Percentiles rank a stretch among this genome's conserved stretches.
phyloP scores from a whole-genome alignment of 1,140 invertebrate species.

The Papilio aristodemus region DNA sequence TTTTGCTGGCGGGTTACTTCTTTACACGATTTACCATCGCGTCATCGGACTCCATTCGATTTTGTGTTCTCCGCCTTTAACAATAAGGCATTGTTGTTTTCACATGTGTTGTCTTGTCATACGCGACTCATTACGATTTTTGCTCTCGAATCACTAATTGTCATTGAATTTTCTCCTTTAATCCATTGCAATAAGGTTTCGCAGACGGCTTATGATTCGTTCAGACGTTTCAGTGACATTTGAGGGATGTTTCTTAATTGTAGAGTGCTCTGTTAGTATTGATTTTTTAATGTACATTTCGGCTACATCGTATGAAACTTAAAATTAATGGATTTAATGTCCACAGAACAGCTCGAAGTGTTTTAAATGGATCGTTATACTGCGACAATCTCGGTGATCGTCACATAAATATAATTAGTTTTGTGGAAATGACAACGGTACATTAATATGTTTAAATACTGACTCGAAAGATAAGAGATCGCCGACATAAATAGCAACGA shows the following conservation, averaged over 20 bases:
- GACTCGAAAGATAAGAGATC: slow-evolving; percentile 8
- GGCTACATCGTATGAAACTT: slow-evolving; percentile 23
- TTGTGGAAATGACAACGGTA: slow-evolving; percentile 5
- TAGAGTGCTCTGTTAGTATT: slow-evolving; percentile 69
- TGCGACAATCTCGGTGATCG: neutral
- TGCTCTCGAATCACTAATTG: slow-evolving; percentile 41
- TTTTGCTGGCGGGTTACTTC: slow-evolving; percentile 63
- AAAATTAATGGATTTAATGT: neutral
- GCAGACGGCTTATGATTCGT: slow-evolving; percentile 11
- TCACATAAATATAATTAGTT: slow-evolving; percentile 1
- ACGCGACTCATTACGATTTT: slow-evolving; percentile 39
- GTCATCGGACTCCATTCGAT: slow-evolving; percentile 16
- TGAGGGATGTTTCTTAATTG: slow-evolving; percentile 77
- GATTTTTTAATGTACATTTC: slow-evolving; percentile 74
- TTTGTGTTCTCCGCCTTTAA: slow-evolving; percentile 18
- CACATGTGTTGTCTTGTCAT: slow-evolving; percentile 12
- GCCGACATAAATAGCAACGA: slow-evolving; percentile 20
- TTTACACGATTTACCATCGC: slow-evolving; percentile 38
- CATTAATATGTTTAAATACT: slow-evolving; percentile 17
- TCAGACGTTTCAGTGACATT: slow-evolving; percentile 42
- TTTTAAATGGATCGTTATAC: neutral
- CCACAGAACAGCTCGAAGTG: neutral
- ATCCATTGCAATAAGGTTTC: slow-evolving; percentile 22
- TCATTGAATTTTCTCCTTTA: slow-evolving; percentile 39
- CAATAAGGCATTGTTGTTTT: slow-evolving; percentile 24